These are phyloP conservation scores for Acanthurus lineatus DNA, from an alignment of 2,797 vertebrate genomes.

Conservation along the genomic window DNA sequence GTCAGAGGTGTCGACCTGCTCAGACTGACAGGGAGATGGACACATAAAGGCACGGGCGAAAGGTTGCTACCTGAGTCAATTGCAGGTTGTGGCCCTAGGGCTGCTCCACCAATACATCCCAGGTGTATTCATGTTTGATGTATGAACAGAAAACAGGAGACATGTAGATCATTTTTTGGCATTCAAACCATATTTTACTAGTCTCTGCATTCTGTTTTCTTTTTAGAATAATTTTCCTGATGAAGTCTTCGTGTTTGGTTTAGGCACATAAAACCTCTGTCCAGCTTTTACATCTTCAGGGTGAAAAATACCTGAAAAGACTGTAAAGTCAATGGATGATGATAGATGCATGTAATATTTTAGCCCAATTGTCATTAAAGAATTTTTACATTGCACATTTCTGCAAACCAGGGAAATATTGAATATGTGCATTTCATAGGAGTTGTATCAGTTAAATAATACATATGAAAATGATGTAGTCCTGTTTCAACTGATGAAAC, in stretches of 20 bases:
- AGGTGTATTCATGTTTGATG: slow-evolving; percentile 51
- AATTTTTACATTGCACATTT: too few relatives aligned
- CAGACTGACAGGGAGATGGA: slow-evolving; percentile 77
- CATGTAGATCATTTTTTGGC: slow-evolving; percentile 10
- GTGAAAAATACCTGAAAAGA: not conserved
- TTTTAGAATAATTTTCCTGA: not conserved
- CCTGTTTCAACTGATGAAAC: too few relatives aligned
- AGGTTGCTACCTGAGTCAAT: slow-evolving; percentile 73
- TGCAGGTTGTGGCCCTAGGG: slow-evolving; percentile 66
- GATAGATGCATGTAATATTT: not conserved
- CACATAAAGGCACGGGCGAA: slow-evolving; percentile 75
- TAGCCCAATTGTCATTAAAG: too few relatives aligned
- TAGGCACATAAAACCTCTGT: not conserved
- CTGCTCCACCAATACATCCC: slow-evolving; percentile 35
- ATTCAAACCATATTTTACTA: slow-evolving; percentile 4
- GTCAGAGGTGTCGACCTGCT: slow-evolving; percentile 84
- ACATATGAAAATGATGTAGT: too few relatives aligned
- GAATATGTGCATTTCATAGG: too few relatives aligned
- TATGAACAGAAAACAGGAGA: slow-evolving; percentile 30
- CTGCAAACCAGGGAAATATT: too few relatives aligned
- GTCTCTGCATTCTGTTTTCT: not conserved
- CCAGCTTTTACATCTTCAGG: not conserved
- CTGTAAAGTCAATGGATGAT: not conserved
- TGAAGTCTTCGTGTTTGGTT: not conserved
- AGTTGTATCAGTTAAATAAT: too few relatives aligned